Percentiles rank a stretch among this genome's conserved stretches.
Evolutionary conservation across 2,797 vertebrate genomes (phyloP).

Genomic region (Poecilia wingei): DNA sequence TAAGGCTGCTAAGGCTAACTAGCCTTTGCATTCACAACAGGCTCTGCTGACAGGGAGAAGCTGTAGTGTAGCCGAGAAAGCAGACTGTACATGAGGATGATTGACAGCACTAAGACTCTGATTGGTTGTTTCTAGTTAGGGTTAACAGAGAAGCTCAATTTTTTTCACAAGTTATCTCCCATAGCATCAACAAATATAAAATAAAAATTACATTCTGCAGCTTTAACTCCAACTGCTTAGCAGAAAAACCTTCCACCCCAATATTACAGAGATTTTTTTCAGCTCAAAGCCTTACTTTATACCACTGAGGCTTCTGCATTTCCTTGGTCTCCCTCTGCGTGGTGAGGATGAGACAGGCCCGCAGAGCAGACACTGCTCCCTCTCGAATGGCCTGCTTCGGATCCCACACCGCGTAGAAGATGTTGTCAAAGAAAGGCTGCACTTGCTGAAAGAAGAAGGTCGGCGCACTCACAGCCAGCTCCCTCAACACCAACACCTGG

Average conservation of each 20-base stretch:
- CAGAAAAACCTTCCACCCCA: neutral
- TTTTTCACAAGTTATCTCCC: too few species aligned
- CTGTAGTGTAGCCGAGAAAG: too few species aligned
- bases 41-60: too few species aligned
- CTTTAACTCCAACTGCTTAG: neutral
- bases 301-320: slow-evolving; percentile 99
- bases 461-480: slow-evolving; percentile 95
- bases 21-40: too few species aligned
- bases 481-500: slow-evolving; percentile 94
- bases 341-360: slow-evolving; percentile 95
- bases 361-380: slow-evolving; percentile 93
- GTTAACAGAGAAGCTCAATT: too few species aligned
- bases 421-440: slow-evolving; percentile 97
- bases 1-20: too few species aligned
- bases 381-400: slow-evolving; percentile 97
- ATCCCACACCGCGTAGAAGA: slow-evolving; percentile 98
- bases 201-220: too few species aligned
- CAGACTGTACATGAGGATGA: too few species aligned
- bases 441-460: slow-evolving; percentile 99
- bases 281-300: slow-evolving; percentile 84
- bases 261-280: neutral
- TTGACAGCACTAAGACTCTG: too few species aligned
- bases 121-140: too few species aligned
- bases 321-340: slow-evolving; percentile 98
- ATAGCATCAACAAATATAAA: too few species aligned